These are phyloP conservation scores for Rhynchophorus ferrugineus DNA, from an alignment of 1,140 invertebrate species.

Conservation along the genomic window DNA sequence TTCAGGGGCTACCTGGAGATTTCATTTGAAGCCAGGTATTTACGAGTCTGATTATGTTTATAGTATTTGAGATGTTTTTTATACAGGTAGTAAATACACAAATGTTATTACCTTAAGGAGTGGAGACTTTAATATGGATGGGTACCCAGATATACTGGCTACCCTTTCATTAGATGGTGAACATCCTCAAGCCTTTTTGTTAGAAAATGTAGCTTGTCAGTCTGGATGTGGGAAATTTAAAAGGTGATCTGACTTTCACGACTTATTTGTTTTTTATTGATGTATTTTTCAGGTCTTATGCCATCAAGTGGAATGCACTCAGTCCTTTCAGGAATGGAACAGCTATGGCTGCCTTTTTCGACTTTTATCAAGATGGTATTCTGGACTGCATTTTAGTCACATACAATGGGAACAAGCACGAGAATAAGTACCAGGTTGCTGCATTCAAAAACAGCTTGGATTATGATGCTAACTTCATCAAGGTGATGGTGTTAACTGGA, in stretches of 20 bases:
- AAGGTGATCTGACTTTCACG: slow-evolving; percentile 36
- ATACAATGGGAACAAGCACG: slow-evolving; percentile 46
- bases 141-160: slow-evolving; percentile 85
- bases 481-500: slow-evolving; percentile 88
- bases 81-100: slow-evolving; percentile 45
- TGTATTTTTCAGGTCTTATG: slow-evolving; percentile 50
- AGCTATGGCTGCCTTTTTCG: slow-evolving; percentile 83
- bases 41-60: background rate
- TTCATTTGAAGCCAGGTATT: slow-evolving; percentile 43
- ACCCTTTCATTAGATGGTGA: slow-evolving; percentile 55
- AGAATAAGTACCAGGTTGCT: slow-evolving; percentile 49
- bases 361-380: slow-evolving; percentile 79
- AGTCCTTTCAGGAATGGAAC: slow-evolving; percentile 62
- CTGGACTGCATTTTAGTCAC: slow-evolving; percentile 75
- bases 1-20: slow-evolving; percentile 58
- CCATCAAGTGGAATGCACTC: slow-evolving; percentile 64
- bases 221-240: slow-evolving; percentile 51
- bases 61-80: background rate
- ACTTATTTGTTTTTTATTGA: background rate
- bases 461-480: slow-evolving; percentile 92
- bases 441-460: slow-evolving; percentile 83
- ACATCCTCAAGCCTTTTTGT: slow-evolving; percentile 57
- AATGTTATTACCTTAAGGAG: slow-evolving; percentile 74
- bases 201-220: slow-evolving; percentile 69
- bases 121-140: slow-evolving; percentile 94